Conservation (phyloP, 1,140 invertebrate genomes). For the Trichomalopsis sarcophagae region DNA sequence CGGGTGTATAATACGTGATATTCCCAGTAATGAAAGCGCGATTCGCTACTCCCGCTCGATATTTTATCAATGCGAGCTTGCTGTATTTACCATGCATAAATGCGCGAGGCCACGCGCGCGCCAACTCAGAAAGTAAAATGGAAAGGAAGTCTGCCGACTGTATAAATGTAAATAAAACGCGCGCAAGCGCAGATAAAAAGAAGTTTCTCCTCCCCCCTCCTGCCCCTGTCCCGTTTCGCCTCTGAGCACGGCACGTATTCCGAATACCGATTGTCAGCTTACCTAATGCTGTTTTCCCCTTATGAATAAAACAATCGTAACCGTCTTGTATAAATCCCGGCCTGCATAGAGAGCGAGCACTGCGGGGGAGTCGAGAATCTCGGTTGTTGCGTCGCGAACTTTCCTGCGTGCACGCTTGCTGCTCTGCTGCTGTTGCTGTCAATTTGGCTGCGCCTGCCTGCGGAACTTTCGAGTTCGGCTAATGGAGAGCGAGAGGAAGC, state of each 20-base stretch:
- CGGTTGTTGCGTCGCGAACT: constrained; percentile 2
- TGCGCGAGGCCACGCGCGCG: constrained; percentile 4
- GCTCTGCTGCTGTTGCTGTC: background rate
- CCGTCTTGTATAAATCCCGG: constrained; percentile 3
- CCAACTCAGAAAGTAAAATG: constrained; percentile 9
- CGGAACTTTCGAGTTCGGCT: background rate
- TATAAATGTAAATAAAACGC: constrained; percentile 52
- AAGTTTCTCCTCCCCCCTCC: constrained; percentile 40
- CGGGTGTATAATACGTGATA: background rate
- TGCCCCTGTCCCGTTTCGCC: constrained; percentile 6
- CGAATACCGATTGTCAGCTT: constrained; percentile 54
- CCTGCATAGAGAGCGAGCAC: background rate
- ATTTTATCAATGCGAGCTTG: constrained; percentile 8
- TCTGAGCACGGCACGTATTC: constrained; percentile 26
- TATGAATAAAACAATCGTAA: constrained; percentile 54
- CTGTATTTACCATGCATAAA: constrained; percentile 52
- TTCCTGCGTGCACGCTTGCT: background rate
- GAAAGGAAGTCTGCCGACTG: constrained; percentile 48
- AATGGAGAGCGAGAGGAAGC: background rate
- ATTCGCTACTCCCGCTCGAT: background rate
- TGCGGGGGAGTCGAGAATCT: background rate
- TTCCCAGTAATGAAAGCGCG: background rate
- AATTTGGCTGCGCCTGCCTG: background rate
- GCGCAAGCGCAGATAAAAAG: constrained; percentile 53
- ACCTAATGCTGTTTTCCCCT: constrained; percentile 39